Percentiles rank a stretch among this genome's conserved stretches.
phyloP scores from a whole-genome alignment of 2,888 invertebrate species.

The Diploptera punctata region DNA sequence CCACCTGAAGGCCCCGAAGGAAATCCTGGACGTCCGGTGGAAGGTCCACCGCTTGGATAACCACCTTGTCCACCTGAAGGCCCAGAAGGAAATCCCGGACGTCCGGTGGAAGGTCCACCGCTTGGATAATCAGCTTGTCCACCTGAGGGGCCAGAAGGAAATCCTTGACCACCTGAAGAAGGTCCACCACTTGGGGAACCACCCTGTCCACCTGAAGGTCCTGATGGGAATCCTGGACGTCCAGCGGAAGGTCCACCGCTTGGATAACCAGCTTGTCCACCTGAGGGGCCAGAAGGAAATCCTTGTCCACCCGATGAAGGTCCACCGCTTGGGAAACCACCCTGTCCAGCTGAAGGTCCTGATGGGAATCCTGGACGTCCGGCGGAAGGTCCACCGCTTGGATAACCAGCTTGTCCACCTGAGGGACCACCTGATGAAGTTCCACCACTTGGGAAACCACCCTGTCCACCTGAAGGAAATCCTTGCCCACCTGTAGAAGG shows the following conservation, averaged over 20 bases:
- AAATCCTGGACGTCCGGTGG: slow-evolving; percentile 37
- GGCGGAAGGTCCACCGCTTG: slow-evolving; percentile 35
- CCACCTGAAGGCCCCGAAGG: slow-evolving; percentile 45
- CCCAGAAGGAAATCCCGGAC: slow-evolving; percentile 41
- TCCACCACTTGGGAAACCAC: slow-evolving; percentile 27
- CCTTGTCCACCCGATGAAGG: slow-evolving; percentile 28
- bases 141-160: slow-evolving; percentile 26
- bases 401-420: slow-evolving; percentile 40
- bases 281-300: neutral
- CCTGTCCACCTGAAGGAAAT: slow-evolving; percentile 43
- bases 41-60: slow-evolving; percentile 45
- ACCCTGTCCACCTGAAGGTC: slow-evolving; percentile 29
- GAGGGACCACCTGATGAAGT: neutral
- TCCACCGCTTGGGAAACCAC: slow-evolving; percentile 36
- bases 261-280: slow-evolving; percentile 35
- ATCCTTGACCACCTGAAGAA: slow-evolving; percentile 45
- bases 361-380: slow-evolving; percentile 44
- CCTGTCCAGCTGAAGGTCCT: slow-evolving; percentile 38
- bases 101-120: slow-evolving; percentile 43
- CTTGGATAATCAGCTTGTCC: slow-evolving; percentile 38
- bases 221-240: slow-evolving; percentile 8
- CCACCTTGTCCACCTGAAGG: slow-evolving; percentile 39
- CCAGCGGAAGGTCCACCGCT: slow-evolving; percentile 30
- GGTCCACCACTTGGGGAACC: slow-evolving; percentile 31
- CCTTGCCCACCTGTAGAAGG: slow-evolving; percentile 49